Evolutionary conservation across 2,797 vertebrate species (phyloP), one percentile per base, ranked within the genome.

Genomic region (Notoglanidium macrostoma): DNA sequence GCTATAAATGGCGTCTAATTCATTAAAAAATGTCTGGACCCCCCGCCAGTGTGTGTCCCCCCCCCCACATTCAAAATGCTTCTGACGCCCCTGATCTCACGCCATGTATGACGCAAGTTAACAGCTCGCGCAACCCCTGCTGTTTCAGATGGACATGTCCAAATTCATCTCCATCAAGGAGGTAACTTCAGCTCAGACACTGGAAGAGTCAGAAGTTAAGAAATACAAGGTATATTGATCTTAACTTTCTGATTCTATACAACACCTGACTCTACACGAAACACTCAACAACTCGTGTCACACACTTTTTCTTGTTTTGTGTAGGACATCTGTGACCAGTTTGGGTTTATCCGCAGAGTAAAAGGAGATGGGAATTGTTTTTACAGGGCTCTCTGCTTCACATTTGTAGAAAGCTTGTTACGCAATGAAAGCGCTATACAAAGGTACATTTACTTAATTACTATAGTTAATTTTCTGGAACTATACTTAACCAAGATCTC

Each of bases 331-430:
- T 94, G 92, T 92, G 89, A 92, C 74, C 94, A 94, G 88, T 97
- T 97, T 91, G 92, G 91, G 2, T 94, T 92, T 0, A 94, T 97
- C 87, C 96, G 97, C 55, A 96, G 95, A 91, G 95, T 96, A 35
- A 92, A 93, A 44, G 96, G 96, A 3, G 97, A 97, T 79, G 97
- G 97, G 0, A 97, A 97, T 91, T 97, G 97, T 89, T 97, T 97
- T 94, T 97, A 97, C 93, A 94, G 97, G 93, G 97, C 95, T 15
- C 72, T 97, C 86, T 95, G 95, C 91, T 97, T 96, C 67, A 93
- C 95, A 35, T 94, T 96, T 88, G 74, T 97, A 91, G 97, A 97
- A 85, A 95, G 94, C 3, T 87, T 96, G 51, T 90, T 96, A 7
- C 94, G 94, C 61, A 94, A 94, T 72, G 85, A 88, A 89, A 93